Evolutionary conservation across 1,140 invertebrate species (phyloP), one percentile per base, ranked within the genome.

Genomic region (Diorhabda sublineata): DNA sequence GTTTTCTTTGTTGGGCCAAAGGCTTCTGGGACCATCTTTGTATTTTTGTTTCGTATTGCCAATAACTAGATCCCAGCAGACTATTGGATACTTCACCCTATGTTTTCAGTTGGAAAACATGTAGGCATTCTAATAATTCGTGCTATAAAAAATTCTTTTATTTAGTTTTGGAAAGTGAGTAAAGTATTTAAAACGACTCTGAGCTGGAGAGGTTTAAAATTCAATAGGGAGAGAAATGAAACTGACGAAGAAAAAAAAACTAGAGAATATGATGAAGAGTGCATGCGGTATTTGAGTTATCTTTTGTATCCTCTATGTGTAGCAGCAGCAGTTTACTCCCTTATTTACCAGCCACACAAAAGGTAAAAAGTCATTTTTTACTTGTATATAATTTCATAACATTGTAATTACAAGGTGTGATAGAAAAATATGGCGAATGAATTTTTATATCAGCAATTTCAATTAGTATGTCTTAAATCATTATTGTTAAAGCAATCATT

Each of bases 101-200:
- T 26, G 26, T 26, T 26, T 26, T 26, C 26, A 26, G 26, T 26
- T 26, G 0, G 26, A 26, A 26, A 26, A 26, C 26, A 26, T 26
- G 26, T 26, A 26, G 26, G 26, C 26, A 26, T 26, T 6, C n/a
- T 56, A 7, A 56, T 56, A 56, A 6, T 56, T 7, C n/a, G 1
- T 56, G 6, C 6, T 56, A 56, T 56, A 26, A 26, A 26, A 26
- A 26, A 26, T 26, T 64, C 41, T 42, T 63, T 58, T 4, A 60
- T 82, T 64, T 78, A 97, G 92, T 79, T 96, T 64, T 98, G 96
- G 96, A 98, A 98, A 83, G 89, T 96, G 5, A 93, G 89, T 71
- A 98, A 98, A 82, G 93, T 97, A 6, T 84, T 96, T 5, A 92
- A 92, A 80, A 78, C 96, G 4, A 71, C 44, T 67, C 74, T 92